Evolutionary conservation across 2,113 vertebrate genomes (phyloP).

Genomic region (Calypte anna): DNA sequence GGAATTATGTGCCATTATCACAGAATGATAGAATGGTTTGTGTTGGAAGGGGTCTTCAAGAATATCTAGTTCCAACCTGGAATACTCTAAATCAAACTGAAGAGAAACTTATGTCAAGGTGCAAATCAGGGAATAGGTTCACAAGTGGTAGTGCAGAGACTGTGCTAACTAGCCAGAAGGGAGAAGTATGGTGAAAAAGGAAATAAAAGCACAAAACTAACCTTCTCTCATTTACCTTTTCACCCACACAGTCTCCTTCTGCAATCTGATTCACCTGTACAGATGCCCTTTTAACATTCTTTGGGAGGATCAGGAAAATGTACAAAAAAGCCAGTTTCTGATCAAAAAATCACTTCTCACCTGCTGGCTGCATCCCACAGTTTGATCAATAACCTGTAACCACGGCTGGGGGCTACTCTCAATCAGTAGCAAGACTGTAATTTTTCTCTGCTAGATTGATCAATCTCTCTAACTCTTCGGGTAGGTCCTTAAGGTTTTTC

Average conservation of each 20-base stretch:
- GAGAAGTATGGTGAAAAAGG: background rate
- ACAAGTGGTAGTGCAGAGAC: background rate
- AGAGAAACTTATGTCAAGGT: background rate
- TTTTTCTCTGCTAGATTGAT: background rate
- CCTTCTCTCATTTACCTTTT: background rate
- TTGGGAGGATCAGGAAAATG: background rate
- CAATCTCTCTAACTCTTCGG: background rate
- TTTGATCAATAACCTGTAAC: background rate
- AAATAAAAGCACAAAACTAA: background rate
- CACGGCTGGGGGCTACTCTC: background rate
- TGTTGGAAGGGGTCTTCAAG: no score
- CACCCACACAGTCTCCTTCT: background rate
- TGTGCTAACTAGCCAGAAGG: background rate
- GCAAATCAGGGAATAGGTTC: background rate
- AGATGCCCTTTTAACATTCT: fast-evolving
- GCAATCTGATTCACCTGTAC: background rate
- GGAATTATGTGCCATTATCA: background rate
- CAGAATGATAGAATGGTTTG: background rate
- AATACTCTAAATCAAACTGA: background rate
- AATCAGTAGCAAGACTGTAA: background rate
- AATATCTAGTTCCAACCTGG: no score
- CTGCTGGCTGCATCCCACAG: background rate
- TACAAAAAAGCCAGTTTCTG: background rate
- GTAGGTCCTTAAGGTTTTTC: background rate
- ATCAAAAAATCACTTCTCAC: background rate